These are phyloP conservation scores for Recurvirostra avosetta DNA, from an alignment of 2,113 vertebrate species.

Conservation along the genomic window DNA sequence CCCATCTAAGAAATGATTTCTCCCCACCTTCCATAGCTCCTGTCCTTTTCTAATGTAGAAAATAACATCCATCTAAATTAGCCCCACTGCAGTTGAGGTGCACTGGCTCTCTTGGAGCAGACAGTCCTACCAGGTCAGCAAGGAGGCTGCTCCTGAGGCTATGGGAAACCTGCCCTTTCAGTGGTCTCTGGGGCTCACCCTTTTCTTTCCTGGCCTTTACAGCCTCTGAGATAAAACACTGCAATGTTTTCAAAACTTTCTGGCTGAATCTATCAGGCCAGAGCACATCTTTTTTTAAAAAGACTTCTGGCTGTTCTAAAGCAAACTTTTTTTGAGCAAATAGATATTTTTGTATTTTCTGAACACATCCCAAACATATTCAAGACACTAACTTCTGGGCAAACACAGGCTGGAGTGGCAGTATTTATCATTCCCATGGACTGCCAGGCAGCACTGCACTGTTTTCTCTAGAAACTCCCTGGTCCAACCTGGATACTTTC, in stretches of 20 bases:
- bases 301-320: not conserved
- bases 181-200: accelerated
- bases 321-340: not conserved
- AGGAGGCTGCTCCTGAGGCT: not conserved
- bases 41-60: not conserved
- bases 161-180: not conserved
- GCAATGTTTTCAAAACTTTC: not conserved
- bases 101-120: not conserved
- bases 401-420: not conserved
- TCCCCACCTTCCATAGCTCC: not conserved
- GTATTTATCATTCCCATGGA: not conserved
- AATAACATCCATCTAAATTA: not conserved
- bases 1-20: no score
- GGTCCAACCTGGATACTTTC: not conserved
- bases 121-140: not conserved
- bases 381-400: not conserved
- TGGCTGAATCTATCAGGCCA: not conserved
- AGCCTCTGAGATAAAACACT: not conserved
- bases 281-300: not conserved
- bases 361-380: not conserved
- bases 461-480: not conserved
- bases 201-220: not conserved
- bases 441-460: not conserved
- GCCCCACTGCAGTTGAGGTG: not conserved
- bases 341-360: not conserved